Evolutionary conservation across 2,888 invertebrate species (phyloP).

Genomic region (Callyntrura guangdongensis): DNA sequence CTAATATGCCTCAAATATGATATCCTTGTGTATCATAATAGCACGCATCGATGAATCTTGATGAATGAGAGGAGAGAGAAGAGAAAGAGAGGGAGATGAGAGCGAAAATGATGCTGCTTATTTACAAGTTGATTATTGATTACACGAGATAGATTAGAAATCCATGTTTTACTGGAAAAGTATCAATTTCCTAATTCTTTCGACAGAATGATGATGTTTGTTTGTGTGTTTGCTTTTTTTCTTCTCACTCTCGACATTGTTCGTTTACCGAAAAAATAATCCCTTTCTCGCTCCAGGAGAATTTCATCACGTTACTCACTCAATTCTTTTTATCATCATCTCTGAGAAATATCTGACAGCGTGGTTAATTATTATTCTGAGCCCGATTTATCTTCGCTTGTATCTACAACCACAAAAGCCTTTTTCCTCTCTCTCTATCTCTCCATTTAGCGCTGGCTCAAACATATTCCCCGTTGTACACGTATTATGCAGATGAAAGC

Average conservation of each 20-base stretch:
- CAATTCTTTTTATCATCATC: conserved; percentile 69
- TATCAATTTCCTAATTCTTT: conserved; percentile 78
- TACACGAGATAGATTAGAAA: conserved; percentile 48
- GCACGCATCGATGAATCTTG: conserved; percentile 41
- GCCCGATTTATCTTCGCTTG: conserved; percentile 44
- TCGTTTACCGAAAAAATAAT: conserved; percentile 17
- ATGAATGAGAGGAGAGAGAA: conserved; percentile 37
- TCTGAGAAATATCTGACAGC: conserved; percentile 67
- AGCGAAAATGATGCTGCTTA: conserved; percentile 45
- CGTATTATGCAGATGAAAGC: neutral
- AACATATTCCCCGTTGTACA: conserved; percentile 16
- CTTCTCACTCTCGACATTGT: neutral
- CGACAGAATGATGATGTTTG: conserved; percentile 68
- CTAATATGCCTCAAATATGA: neutral
- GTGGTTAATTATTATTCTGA: conserved; percentile 72
- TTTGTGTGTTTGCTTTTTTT: conserved; percentile 52
- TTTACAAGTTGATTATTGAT: conserved; percentile 71
- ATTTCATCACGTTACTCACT: conserved; percentile 71
- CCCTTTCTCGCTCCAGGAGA: conserved; percentile 62
- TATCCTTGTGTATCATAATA: neutral
- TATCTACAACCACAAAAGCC: conserved; percentile 41
- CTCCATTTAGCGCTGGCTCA: conserved; percentile 1
- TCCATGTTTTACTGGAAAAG: conserved; percentile 74
- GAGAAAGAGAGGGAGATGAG: conserved; percentile 12
- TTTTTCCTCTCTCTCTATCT: neutral